phyloP scores from a whole-genome alignment of 2,888 invertebrate species.

The Cepaea hortensis region DNA sequence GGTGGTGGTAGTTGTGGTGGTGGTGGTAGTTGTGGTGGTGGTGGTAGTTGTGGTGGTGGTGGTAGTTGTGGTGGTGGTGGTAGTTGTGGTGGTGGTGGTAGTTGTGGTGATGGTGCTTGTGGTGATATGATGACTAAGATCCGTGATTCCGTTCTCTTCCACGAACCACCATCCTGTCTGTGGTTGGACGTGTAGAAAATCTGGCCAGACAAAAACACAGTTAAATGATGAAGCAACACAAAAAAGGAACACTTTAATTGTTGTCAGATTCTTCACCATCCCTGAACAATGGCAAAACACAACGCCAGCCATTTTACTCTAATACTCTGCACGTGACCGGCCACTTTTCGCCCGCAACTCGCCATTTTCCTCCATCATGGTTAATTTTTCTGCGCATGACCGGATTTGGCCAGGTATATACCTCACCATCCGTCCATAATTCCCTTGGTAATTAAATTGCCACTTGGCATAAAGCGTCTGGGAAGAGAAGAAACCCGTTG shows the following conservation, averaged over 20 bases:
- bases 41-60: too few relatives aligned
- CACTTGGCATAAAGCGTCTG: not conserved
- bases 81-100: too few relatives aligned
- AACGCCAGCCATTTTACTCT: not conserved
- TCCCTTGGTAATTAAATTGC: not conserved
- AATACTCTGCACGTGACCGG: not conserved
- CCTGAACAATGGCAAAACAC: not conserved
- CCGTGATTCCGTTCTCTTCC: too few relatives aligned
- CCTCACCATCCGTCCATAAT: not conserved
- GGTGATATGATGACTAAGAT: too few relatives aligned
- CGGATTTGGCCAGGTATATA: constrained; percentile 9
- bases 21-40: too few relatives aligned
- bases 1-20: too few relatives aligned
- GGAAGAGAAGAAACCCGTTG: not conserved
- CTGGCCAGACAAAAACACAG: not conserved
- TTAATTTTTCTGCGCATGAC: not conserved
- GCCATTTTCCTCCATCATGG: not conserved
- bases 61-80: too few relatives aligned
- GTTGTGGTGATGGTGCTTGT: too few relatives aligned
- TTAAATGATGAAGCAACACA: not conserved
- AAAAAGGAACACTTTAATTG: not conserved
- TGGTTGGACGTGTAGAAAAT: too few relatives aligned
- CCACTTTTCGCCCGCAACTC: not conserved
- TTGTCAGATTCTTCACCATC: not conserved
- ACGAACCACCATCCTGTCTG: too few relatives aligned